These are phyloP conservation scores for Lerema accius DNA, from an alignment of 1,140 invertebrate genomes.

Conservation along the genomic window DNA sequence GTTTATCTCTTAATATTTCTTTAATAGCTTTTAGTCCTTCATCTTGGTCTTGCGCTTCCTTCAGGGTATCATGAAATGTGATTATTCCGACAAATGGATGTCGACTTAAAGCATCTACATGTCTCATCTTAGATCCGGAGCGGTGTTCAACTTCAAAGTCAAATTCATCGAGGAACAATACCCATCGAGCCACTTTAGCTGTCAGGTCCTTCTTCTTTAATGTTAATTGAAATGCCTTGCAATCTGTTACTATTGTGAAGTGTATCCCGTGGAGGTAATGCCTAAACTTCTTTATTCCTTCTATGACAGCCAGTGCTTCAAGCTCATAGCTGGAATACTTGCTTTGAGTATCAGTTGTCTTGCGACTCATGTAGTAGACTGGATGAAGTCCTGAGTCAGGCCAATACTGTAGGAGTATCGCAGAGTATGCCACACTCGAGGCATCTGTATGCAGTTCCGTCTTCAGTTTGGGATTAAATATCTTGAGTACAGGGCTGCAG, in stretches of 20 bases:
- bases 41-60: constrained; percentile 28
- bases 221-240: constrained; percentile 62
- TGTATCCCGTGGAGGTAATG: constrained; percentile 58
- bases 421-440: constrained; percentile 42
- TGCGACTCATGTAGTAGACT: constrained; percentile 41
- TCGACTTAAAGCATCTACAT: constrained; percentile 29
- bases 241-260: constrained; percentile 75
- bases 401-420: constrained; percentile 40
- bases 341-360: constrained; percentile 63
- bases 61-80: neutral
- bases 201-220: constrained; percentile 47
- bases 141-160: neutral
- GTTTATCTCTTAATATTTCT: constrained; percentile 27
- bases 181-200: neutral
- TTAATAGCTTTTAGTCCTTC: constrained; percentile 10
- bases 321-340: constrained; percentile 53
- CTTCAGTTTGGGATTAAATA: constrained; percentile 37
- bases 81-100: constrained; percentile 18
- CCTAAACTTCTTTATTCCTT: constrained; percentile 63
- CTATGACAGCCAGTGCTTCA: constrained; percentile 61
- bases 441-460: constrained; percentile 60
- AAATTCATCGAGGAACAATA: neutral
- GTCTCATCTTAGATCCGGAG: neutral
- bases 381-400: constrained; percentile 39
- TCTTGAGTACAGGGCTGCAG: constrained; percentile 39